Percentiles rank a stretch among this genome's conserved stretches.
Evolutionary conservation across 2,113 vertebrate species (phyloP).

Genomic region (Trachemys scripta): DNA sequence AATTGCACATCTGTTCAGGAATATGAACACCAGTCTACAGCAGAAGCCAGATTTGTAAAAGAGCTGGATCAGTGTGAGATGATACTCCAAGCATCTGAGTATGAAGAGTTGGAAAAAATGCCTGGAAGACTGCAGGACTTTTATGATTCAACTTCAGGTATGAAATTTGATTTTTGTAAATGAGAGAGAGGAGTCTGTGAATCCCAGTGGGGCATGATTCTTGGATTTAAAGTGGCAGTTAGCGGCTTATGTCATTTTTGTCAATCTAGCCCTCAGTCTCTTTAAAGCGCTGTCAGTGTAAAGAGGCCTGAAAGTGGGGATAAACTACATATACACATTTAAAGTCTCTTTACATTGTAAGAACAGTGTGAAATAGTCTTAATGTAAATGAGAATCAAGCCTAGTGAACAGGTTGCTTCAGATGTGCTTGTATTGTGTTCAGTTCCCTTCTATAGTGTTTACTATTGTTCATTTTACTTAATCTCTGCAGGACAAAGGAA

Average conservation of each 20-base stretch:
- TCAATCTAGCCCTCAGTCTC: neutral
- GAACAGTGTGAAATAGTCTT: neutral
- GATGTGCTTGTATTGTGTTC: neutral
- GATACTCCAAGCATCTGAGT: conserved; percentile 96
- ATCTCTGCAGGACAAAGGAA: neutral
- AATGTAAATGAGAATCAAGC: neutral
- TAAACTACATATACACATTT: neutral
- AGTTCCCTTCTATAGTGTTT: neutral
- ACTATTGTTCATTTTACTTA: neutral
- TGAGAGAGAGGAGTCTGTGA: neutral
- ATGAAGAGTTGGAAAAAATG: conserved; percentile 89
- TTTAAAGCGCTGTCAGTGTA: neutral
- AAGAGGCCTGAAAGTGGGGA: neutral
- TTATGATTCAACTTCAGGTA: conserved; percentile 92
- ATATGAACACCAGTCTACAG: conserved; percentile 90
- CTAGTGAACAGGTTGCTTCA: neutral
- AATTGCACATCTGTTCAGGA: conserved; percentile 81
- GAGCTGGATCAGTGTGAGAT: conserved; percentile 97
- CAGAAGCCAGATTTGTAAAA: conserved; percentile 93
- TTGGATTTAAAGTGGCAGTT: neutral
- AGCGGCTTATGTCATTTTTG: too few relatives aligned
- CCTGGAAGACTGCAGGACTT: conserved; percentile 95
- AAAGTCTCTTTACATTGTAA: neutral
- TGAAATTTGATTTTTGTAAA: neutral
- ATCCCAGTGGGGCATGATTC: neutral